A percentile compares a stretch with the other conserved stretches of the same genome.
Evolutionary conservation across 2,888 invertebrate species (phyloP).

Genomic region (Heliconius ismenius): DNA sequence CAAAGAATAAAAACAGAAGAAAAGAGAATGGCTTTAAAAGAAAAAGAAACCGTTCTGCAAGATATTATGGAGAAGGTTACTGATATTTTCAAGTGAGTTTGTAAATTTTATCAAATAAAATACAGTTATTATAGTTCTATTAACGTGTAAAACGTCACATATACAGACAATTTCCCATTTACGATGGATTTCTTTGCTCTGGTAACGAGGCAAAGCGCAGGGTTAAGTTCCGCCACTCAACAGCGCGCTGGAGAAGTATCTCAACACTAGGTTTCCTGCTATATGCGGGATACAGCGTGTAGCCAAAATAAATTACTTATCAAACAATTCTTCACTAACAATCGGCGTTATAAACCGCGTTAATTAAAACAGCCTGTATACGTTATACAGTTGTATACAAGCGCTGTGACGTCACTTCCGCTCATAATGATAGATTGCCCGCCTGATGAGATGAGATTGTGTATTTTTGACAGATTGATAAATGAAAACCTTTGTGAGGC

Average conservation of each 20-base stretch:
- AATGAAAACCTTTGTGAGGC: slow-evolving; percentile 13
- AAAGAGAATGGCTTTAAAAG: slow-evolving; percentile 48
- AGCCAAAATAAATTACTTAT: not conserved
- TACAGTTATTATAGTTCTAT: not conserved
- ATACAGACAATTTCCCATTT: too few relatives aligned
- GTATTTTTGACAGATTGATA: slow-evolving; percentile 31
- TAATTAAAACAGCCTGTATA: not conserved
- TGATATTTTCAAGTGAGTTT: slow-evolving; percentile 66
- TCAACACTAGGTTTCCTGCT: too few relatives aligned
- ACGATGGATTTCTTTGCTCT: too few relatives aligned
- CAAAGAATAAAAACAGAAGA: slow-evolving; percentile 50
- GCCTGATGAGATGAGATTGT: slow-evolving; percentile 32
- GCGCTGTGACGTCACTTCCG: slow-evolving; percentile 37
- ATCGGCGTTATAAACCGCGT: slow-evolving; percentile 4
- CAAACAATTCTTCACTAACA: not conserved
- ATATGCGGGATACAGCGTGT: too few relatives aligned
- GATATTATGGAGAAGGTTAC: slow-evolving; percentile 56
- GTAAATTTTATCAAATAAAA: slow-evolving; percentile 1
- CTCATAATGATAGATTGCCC: slow-evolving; percentile 39
- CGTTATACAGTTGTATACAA: not conserved
- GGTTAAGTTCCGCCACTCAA: too few relatives aligned
- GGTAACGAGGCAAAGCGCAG: too few relatives aligned
- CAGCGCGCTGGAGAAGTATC: too few relatives aligned
- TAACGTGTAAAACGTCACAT: too few relatives aligned
- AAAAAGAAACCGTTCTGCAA: slow-evolving; percentile 48